These are phyloP conservation scores for Thaleichthys pacificus DNA, from an alignment of 2,797 vertebrate species.

Conservation along the genomic window DNA sequence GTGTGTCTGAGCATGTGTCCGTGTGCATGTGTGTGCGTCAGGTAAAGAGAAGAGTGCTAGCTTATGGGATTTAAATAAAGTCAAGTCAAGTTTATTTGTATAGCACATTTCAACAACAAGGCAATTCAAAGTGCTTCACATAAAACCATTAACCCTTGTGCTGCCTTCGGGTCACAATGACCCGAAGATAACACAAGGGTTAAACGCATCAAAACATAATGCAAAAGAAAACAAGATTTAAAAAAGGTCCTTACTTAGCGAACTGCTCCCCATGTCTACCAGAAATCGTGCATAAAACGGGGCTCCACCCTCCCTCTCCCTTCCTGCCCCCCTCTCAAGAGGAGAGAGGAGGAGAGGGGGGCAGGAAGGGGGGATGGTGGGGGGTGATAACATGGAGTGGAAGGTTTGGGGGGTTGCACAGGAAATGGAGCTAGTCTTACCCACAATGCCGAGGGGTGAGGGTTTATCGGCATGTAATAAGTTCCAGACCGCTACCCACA, in stretches of 20 bases:
- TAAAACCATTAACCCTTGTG: no score
- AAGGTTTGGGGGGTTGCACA: constrained; percentile 24
- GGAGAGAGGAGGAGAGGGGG: constrained; percentile 16
- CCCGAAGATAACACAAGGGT: no score
- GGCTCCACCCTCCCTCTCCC: neutral
- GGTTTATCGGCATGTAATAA: constrained; percentile 49
- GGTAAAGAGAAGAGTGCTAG: constrained; percentile 3
- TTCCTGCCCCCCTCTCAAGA: constrained; percentile 15
- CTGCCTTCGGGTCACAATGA: no score
- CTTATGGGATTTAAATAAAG: no score
- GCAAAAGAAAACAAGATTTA: no score
- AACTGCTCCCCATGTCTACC: constrained; percentile 5
- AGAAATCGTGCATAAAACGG: constrained; percentile 6
- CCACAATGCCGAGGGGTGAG: constrained; percentile 19
- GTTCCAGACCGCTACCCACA: constrained; percentile 42
- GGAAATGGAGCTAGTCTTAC: constrained; percentile 40
- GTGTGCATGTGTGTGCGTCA: constrained; percentile 13
- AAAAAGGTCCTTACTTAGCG: neutral
- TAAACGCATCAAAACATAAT: no score
- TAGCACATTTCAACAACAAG: no score
- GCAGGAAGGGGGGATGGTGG: neutral
- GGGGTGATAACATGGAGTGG: neutral
- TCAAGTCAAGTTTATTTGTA: no score
- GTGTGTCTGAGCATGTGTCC: constrained; percentile 9
- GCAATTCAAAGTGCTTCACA: no score